Base-by-base conservation (phyloP, 2,797 vertebrate genomes). In the Siniperca scherzeri region DNA sequence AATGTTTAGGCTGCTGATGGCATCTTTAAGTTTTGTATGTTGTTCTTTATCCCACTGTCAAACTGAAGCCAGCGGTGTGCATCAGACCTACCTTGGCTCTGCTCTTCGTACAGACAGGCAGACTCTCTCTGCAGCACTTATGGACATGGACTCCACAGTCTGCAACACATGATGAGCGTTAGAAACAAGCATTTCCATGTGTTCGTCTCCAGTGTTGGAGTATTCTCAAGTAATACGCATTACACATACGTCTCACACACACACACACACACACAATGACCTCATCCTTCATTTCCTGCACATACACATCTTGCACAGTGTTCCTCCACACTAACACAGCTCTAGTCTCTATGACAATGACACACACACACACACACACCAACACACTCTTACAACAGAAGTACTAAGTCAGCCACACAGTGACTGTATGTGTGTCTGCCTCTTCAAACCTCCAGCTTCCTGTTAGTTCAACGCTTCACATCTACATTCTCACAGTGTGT, bases 71-170 rank as follows among this genome's bases (percentile, higher is more conserved):
- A 36, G 36, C 36, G 36, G 36, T 5, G 36, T 5, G 36, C 36
- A 5, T 7, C 2, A 76, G 42, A 80, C 81, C 8, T 95, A 98
- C 98, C 96, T 97, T 98, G 94, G 96, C 96, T 94, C 96, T 98
- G 87, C 96, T 94, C 86, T 97, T 98, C 69, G 95, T 91, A 89
- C 98, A 98, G 70, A 94, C 89, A 72, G 94, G 88, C 71, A 97
- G 89, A 81, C 76, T 96, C 84, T 98, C 98, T 93, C 95, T 95
- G 88, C 98, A 98, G 93, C 94, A 90, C 93, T 98, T 98, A 89
- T 98, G 98, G 75, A 98, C 96, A 56, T 97, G 92, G 64, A 94
- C 92, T 72, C 94, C 91, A 85, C 98, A 99, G 89, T 94, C 98
- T 99, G 94, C 61, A 87, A 70, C 59, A 70, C 64, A 61, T 17